phyloP scores from a whole-genome alignment of 2,113 vertebrate genomes.

The Guaruba guarouba region DNA sequence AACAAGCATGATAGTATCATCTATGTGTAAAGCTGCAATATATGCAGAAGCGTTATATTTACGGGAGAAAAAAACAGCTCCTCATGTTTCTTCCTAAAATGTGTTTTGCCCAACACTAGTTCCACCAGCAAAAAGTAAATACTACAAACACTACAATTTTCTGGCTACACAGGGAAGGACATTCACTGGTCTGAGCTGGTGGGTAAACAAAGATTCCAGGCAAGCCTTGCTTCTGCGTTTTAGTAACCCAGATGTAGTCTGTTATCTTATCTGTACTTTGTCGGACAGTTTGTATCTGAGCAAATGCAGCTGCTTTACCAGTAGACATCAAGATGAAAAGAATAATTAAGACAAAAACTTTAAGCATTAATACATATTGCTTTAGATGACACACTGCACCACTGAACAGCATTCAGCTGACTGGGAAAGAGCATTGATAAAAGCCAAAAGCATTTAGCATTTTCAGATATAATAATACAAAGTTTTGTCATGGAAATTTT shows the following conservation, averaged over 20 bases:
- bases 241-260: neutral
- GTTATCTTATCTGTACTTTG: neutral
- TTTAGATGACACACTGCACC: neutral
- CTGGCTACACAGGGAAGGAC: neutral
- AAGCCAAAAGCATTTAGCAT: neutral
- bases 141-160: neutral
- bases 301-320: neutral
- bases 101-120: neutral
- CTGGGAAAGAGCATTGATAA: neutral
- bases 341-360: neutral
- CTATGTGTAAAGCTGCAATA: neutral
- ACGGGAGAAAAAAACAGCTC: neutral
- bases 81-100: neutral
- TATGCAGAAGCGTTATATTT: neutral
- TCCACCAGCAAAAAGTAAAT: neutral
- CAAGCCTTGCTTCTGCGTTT: neutral
- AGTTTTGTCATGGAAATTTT: neutral
- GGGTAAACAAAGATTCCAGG: neutral
- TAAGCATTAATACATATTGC: neutral
- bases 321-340: neutral
- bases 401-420: neutral
- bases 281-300: neutral
- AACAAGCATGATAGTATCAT: neutral
- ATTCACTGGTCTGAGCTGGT: neutral
- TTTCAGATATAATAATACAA: neutral